Evolutionary conservation across 2,888 invertebrate species (phyloP).

Genomic region (Xanthostigma xanthostigma): DNA sequence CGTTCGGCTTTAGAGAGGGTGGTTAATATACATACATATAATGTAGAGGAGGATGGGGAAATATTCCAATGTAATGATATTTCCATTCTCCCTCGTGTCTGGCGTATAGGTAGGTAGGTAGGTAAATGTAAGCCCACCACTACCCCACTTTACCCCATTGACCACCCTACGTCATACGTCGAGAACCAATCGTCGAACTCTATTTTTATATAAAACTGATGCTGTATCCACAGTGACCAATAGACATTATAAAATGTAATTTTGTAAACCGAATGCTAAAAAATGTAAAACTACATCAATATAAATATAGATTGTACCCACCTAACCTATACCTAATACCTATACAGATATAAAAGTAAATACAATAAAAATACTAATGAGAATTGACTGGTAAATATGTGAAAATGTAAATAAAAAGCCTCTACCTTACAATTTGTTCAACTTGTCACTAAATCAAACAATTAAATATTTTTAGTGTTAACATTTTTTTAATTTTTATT

Average conservation of each 20-base stretch:
- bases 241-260: conserved; percentile 14
- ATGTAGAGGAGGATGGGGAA: background rate
- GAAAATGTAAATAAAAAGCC: too few species aligned
- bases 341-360: too few species aligned
- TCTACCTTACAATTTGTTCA: too few species aligned
- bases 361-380: too few species aligned
- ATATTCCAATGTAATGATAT: conserved; percentile 29
- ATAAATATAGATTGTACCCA: too few species aligned
- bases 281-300: too few species aligned
- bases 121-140: conserved; percentile 2
- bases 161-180: conserved; percentile 10
- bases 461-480: too few species aligned
- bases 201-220: conserved; percentile 18
- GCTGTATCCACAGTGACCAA: conserved; percentile 17
- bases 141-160: conserved; percentile 15
- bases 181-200: conserved; percentile 20
- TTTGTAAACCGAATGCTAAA: background rate
- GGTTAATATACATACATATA: conserved; percentile 5
- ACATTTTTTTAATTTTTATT: too few species aligned
- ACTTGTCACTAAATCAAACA: too few species aligned
- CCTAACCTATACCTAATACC: too few species aligned
- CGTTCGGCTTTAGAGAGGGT: conserved; percentile 26
- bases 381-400: too few species aligned
- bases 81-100: conserved; percentile 22
- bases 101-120: too few species aligned